Percentiles rank a stretch among this genome's conserved stretches.
Evolutionary conservation across 2,888 invertebrate genomes (phyloP).

Genomic region (Biston betularia): DNA sequence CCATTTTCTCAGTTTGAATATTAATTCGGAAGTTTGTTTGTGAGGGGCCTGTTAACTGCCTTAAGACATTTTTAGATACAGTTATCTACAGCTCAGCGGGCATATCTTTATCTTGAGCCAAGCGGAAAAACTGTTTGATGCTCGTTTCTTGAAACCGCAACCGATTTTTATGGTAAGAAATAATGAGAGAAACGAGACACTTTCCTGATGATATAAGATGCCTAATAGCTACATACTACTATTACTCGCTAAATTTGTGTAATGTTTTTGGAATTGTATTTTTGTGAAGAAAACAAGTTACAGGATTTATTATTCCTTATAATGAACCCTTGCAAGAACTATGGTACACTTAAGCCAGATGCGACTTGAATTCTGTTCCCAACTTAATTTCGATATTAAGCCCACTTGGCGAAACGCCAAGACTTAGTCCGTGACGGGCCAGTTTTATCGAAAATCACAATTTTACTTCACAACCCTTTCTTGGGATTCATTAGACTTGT

Average conservation of each 20-base stretch:
- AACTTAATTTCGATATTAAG: conserved; percentile 29
- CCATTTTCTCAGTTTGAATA: conserved; percentile 13
- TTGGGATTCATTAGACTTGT: too few species aligned
- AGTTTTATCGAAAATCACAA: conserved; percentile 5
- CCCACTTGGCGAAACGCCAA: conserved; percentile 46
- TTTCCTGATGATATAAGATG: too few species aligned
- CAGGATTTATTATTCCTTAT: neutral
- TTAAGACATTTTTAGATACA: too few species aligned
- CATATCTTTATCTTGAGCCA: too few species aligned
- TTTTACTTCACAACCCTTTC: neutral
- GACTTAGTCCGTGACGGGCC: conserved; percentile 34
- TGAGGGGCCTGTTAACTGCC: neutral
- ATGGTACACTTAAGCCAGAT: conserved; percentile 25
- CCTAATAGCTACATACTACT: neutral
- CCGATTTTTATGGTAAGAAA: too few species aligned
- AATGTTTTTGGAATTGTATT: neutral
- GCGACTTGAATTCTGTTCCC: conserved; percentile 23
- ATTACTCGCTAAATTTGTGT: neutral
- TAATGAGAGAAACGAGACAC: too few species aligned
- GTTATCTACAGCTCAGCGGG: too few species aligned
- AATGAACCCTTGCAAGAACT: conserved; percentile 4
- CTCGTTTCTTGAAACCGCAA: too few species aligned
- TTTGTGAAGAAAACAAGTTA: neutral
- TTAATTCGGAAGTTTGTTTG: conserved; percentile 8
- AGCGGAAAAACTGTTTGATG: too few species aligned